Evolutionary conservation across 2,888 invertebrate genomes (phyloP), one percentile per base, ranked within the genome.

Genomic region (Zonitis immaculata): DNA sequence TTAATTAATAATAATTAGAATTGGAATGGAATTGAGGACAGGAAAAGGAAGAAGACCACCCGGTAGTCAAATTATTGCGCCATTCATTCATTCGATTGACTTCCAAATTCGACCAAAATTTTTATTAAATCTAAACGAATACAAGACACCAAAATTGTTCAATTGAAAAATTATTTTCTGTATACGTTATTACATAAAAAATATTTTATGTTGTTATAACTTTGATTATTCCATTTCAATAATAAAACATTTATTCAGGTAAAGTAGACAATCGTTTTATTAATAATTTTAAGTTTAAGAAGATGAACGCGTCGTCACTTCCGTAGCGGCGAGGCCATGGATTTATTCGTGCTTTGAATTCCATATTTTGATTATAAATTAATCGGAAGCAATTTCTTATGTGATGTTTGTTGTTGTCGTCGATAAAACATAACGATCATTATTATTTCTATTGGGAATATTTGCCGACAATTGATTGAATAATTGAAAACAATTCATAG

Each of bases 321-420:
- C 70, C 69, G 68, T 56, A 66, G 66, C 70, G 68, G 66, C 69
- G 66, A 72, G 68, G 70, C 66, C 70, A 65, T 47, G 57, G 49
- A 54, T 52, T 35, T 35, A 49, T 51, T 42, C 52, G 61, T 61
- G 61, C 47, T 42, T 46, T 22, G 56, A 55, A n/a, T n/a, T n/a
- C n/a, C n/a, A n/a, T n/a, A 57, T 60, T 46, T 43, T 49, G 52
- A 60, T 55, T 39, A 30, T 44, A 44, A 18, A 35, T 49, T 60
- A 59, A 63, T 64, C 64, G 63, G 62, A 62, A 63, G 59, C 62
- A 61, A 35, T 43, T 60, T 59, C 58, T 61, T 59, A 58, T 30
- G 51, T 56, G 56, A 58, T 58, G 59, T 56, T 59, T 50, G 22
- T 35, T 35, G 9, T 35, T 16, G 18, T n/a, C n/a, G n/a, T n/a